Evolutionary conservation across 1,140 invertebrate genomes (phyloP), one percentile per base, ranked within the genome.

Genomic region (Idris sp.): DNA sequence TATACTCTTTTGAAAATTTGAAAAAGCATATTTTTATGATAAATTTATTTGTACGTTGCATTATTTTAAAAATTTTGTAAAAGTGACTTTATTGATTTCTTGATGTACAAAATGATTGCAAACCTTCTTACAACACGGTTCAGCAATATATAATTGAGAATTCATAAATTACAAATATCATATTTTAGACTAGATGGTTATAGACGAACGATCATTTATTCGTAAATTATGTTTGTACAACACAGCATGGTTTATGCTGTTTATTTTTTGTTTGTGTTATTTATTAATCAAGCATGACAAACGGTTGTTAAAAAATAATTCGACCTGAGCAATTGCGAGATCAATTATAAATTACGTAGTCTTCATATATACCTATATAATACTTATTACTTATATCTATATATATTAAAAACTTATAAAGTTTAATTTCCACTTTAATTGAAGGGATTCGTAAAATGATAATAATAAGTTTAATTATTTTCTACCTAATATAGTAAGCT

Each of bases 271-370:
- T 28, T 38, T 36, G 15, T 25, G 14, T 61, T 61, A 40, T 48
- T 61, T 61, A 61, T 61, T 61, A 48, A 40, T 48, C 33, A 48
- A 48, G 33, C 43, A 61, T 48, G 43, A 61, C 56, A 28, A 48
- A 61, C 11, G 43, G 30, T 40, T 31, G 43, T 44, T 35, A 26
- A 58, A 36, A 11, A 28, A 35, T 11, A 7, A 6, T 33, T 44
- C n/a, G 30, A 44, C 35, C 53, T 31, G 25, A 4, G 16, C 11
- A 9, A 7, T 26, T 4, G 4, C 10, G n/a, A 3, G 19, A 53
- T 53, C 30, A 28, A 53, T 53, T 13, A 14, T 36, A 2, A 26
- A 35, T 51, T 36, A 36, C 15, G 15, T 49, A 28, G 4, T 31
- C 9, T 31, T 15, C 19, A 30, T 30, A 30, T 9, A n/a, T 30